Conservation (phyloP, 2,113 vertebrate species). For the Sminthopsis crassicaudata region DNA sequence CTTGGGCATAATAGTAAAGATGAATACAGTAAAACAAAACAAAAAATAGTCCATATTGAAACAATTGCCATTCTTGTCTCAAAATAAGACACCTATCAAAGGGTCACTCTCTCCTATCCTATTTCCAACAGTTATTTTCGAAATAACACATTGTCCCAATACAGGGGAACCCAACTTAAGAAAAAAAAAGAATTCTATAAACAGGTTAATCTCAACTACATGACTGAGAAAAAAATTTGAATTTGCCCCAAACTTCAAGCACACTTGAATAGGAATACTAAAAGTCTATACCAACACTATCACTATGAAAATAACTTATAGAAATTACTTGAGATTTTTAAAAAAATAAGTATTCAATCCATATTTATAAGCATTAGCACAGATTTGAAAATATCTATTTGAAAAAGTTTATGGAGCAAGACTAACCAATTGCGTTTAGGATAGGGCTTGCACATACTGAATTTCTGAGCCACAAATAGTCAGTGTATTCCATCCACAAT, state of each 20-base stretch:
- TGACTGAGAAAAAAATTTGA: too few species aligned
- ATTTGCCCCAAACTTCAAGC: background rate
- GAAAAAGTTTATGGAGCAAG: too few species aligned
- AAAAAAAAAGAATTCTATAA: background rate
- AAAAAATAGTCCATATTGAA: background rate
- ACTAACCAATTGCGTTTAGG: too few species aligned
- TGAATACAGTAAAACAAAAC: background rate
- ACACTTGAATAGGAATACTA: background rate
- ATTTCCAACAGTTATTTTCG: background rate
- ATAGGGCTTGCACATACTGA: too few species aligned
- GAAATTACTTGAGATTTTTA: background rate
- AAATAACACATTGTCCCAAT: background rate
- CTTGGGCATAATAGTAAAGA: conserved; percentile 7
- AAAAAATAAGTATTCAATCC: background rate
- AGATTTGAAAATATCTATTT: too few species aligned
- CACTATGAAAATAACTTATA: background rate
- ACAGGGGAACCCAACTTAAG: background rate
- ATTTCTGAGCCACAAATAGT: too few species aligned
- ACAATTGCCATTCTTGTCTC: background rate
- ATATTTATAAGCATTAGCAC: too few species aligned
- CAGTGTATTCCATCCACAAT: too few species aligned
- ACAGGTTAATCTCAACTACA: too few species aligned
- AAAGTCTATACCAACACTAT: background rate
- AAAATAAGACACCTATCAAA: background rate
- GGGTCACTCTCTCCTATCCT: background rate